Evolutionary conservation across 2,888 invertebrate species (phyloP).

Genomic region (Idaea straminata): DNA sequence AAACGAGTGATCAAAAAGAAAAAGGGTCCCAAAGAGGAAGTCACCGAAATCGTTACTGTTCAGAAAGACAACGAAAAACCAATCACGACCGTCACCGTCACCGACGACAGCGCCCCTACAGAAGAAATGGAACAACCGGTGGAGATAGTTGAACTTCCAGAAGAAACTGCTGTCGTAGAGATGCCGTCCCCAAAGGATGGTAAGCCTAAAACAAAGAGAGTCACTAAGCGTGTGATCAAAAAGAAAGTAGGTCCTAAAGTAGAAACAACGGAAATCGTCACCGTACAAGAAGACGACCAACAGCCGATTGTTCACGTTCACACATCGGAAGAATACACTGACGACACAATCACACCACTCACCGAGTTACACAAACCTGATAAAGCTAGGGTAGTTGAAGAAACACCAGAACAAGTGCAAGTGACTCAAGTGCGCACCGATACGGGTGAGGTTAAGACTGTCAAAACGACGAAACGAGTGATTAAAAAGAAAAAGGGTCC

Average conservation of each 20-base stretch:
- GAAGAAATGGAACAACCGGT: background rate
- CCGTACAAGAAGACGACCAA: conserved; percentile 11
- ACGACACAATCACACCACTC: conserved; percentile 15
- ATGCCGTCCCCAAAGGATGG: conserved; percentile 35
- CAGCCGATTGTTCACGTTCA: conserved; percentile 53
- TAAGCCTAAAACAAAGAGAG: conserved; percentile 37
- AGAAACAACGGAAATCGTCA: conserved; percentile 26
- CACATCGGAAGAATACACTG: conserved; percentile 38
- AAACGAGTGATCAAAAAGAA: conserved; percentile 49
- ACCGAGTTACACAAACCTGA: background rate
- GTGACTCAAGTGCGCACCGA: conserved; percentile 29
- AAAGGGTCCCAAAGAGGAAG: conserved; percentile 37
- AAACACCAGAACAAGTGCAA: conserved; percentile 7
- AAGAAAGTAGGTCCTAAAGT: conserved; percentile 50
- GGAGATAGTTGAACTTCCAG: conserved; percentile 33
- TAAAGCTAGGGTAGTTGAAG: conserved; percentile 16
- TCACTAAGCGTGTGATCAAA: conserved; percentile 52
- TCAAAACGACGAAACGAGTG: conserved; percentile 32
- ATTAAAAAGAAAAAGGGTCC: conserved; percentile 23
- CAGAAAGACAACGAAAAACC: conserved; percentile 55
- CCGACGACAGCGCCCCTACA: background rate
- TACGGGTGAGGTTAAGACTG: conserved; percentile 25
- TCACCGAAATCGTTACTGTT: conserved; percentile 65
- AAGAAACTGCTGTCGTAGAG: conserved; percentile 39
- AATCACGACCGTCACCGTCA: background rate